These are phyloP conservation scores for Forbesichthys papilliferus DNA, from an alignment of 2,113 vertebrate genomes.

Conservation along the genomic window DNA sequence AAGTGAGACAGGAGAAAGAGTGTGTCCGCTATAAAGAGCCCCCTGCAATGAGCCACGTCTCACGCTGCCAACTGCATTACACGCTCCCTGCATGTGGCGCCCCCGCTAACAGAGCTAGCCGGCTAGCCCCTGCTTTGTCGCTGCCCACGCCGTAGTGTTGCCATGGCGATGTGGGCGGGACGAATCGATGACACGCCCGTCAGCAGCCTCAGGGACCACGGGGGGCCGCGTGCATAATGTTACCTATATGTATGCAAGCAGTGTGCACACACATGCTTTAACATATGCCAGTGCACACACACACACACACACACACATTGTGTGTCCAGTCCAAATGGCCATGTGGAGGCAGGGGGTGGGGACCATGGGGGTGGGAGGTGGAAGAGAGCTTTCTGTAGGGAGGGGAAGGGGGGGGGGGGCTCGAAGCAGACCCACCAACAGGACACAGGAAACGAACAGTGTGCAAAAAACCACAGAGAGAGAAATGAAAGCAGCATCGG, in stretches of 20 bases:
- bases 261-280: constrained; percentile 7
- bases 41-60: constrained; percentile 12
- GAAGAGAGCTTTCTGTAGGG: constrained; percentile 18
- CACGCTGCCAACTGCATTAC: not conserved
- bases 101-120: not conserved
- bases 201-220: constrained; percentile 1
- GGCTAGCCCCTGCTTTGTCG: constrained; percentile 5
- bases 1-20: not conserved
- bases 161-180: not conserved
- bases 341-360: constrained; percentile 44
- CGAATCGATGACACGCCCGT: constrained; percentile 7
- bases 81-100: constrained; percentile 18
- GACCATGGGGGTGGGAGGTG: constrained; percentile 40
- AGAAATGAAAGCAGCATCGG: not conserved
- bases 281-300: constrained; percentile 11
- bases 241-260: not conserved
- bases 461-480: not conserved
- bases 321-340: constrained; percentile 55
- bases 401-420: not conserved
- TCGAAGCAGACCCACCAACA: not conserved
- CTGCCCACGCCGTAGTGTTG: not conserved
- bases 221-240: constrained; percentile 6
- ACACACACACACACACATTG: constrained; percentile 28
- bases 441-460: not conserved
- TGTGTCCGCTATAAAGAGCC: not conserved